These are phyloP conservation scores for Limnephilus lunatus DNA, from an alignment of 2,888 invertebrate genomes.

Conservation along the genomic window DNA sequence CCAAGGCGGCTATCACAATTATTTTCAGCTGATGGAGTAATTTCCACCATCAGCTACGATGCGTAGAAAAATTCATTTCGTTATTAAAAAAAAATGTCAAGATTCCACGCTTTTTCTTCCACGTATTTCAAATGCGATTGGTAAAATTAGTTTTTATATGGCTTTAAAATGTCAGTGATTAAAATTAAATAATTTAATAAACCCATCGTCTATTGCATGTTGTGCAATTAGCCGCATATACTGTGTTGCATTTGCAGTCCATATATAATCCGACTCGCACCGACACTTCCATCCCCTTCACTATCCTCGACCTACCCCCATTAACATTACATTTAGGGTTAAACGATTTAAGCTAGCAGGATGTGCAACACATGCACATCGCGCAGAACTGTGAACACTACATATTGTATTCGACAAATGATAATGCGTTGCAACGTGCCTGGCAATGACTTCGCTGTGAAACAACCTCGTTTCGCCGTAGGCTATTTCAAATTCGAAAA, in stretches of 20 bases:
- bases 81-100: too few relatives aligned
- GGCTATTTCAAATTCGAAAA: background rate
- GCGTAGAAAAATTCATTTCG: too few relatives aligned
- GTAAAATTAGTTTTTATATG: too few relatives aligned
- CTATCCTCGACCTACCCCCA: background rate
- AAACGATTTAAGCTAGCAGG: background rate
- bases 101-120: too few relatives aligned
- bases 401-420: background rate
- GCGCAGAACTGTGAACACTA: background rate
- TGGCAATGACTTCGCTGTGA: background rate
- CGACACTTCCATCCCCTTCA: background rate
- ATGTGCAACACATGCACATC: too few relatives aligned
- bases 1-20: too few relatives aligned
- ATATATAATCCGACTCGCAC: background rate
- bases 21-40: too few relatives aligned
- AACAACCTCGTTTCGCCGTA: background rate
- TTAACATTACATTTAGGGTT: background rate
- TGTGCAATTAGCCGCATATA: background rate
- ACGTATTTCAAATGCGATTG: too few relatives aligned
- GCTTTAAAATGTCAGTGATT: too few relatives aligned
- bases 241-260: background rate
- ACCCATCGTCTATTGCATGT: background rate
- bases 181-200: too few relatives aligned
- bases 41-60: too few relatives aligned
- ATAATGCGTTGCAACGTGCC: background rate